These are phyloP conservation scores for Tenthredo notha DNA, from an alignment of 2,888 invertebrate genomes.

Conservation along the genomic window DNA sequence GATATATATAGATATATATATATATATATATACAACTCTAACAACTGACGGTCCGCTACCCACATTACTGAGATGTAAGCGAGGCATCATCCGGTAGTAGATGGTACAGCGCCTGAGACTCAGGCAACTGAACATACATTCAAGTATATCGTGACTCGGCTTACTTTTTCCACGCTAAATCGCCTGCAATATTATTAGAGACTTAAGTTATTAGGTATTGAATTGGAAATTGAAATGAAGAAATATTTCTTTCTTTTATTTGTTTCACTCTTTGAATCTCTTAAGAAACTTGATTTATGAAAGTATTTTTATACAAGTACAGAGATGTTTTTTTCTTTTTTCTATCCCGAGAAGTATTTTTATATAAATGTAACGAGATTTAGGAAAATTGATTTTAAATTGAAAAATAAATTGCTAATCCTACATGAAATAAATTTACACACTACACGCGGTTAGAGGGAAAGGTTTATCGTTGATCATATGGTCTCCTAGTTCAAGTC, in stretches of 20 bases:
- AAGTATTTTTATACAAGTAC: not conserved
- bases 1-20: no score
- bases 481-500: constrained; percentile 51
- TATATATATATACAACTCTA: no score
- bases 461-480: not conserved
- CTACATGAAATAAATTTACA: not conserved
- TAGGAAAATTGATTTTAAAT: not conserved
- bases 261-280: not conserved
- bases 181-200: not conserved
- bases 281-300: not conserved
- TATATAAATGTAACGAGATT: not conserved
- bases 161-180: not conserved
- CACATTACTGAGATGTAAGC: no score
- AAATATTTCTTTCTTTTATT: not conserved
- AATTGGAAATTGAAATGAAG: not conserved
- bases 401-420: not conserved
- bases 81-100: no score
- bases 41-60: no score
- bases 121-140: not conserved
- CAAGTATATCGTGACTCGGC: not conserved
- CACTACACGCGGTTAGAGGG: not conserved
- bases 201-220: not conserved
- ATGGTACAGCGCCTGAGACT: not conserved
- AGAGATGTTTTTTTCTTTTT: not conserved
- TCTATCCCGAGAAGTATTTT: not conserved